Base-by-base conservation (phyloP, 37 sponge, comb jelly and placozoan species). In the Eunapius fragilis region DNA sequence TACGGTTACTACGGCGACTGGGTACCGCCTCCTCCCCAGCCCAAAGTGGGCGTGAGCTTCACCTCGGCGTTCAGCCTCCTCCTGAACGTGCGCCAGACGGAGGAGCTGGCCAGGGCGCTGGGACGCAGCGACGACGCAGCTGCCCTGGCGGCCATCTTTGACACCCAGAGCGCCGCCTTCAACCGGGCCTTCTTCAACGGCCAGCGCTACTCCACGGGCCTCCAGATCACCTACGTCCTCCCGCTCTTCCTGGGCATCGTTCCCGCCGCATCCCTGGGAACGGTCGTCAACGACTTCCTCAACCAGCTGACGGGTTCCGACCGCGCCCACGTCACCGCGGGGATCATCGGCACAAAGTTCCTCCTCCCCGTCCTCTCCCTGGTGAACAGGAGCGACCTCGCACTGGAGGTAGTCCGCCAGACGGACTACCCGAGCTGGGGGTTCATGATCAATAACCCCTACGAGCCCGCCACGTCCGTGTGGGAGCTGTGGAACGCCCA, bases 381-480 rank as follows among this genome's bases (percentile, higher is more conserved):
- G 7, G 47, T 77, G 19, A 78, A 71, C 2, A 48, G 82, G 33
- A 37, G 78, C 37, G 86, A 80, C 49, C 68, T 89, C 30, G 93
- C 93, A 5, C 13, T 93, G 79, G 41, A 85, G 70, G 77, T 93
- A 7, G 93, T 58, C 25, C 58, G 82, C 25, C 86, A 89, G 70
- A 71, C 33, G 34, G 89, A 93, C 82, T 88, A 89, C 80, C 93
- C 93, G 25, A 89, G 93, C 58, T 93, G 86, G 86, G 93, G 93
- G 14, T 86, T 32, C 75, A 93, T 93, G 93, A 37, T 93, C n/a
- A 23, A 71, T 67, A 93, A 93, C 82, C 23, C 76, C 35, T 32
- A 30, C 41, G 93, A 93, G 47, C 90, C 90, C 19, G 89, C 93
- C 68, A 93, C 93, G 22, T 32, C 89, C 25, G 67, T 93, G 4